A percentile compares a stretch with the other conserved stretches of the same genome.
Evolutionary conservation across 2,888 invertebrate species (phyloP).

Genomic region (Plutella xylostella): DNA sequence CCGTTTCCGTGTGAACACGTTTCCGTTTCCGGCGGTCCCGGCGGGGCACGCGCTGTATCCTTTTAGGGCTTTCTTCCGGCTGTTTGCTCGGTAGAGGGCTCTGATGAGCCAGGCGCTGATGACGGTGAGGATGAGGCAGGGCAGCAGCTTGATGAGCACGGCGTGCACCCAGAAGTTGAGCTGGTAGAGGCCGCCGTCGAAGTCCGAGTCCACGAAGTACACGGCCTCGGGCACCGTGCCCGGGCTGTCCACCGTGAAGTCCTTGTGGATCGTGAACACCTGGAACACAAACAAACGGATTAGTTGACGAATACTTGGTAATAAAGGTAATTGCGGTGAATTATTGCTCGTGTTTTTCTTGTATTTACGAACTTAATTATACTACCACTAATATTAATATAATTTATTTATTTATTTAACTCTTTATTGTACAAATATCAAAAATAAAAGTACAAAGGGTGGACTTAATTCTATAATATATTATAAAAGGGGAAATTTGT

Average conservation of each 20-base stretch:
- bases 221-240: constrained; percentile 41
- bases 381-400: too few species aligned
- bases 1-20: constrained; percentile 48
- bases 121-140: constrained; percentile 81
- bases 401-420: too few species aligned
- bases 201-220: constrained; percentile 65
- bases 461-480: too few species aligned
- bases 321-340: too few species aligned
- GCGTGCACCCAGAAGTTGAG: constrained; percentile 87
- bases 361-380: too few species aligned
- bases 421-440: too few species aligned
- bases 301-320: too few species aligned
- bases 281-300: constrained; percentile 37
- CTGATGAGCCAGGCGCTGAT: constrained; percentile 80
- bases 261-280: constrained; percentile 58
- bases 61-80: constrained; percentile 72
- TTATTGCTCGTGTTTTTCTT: too few species aligned
- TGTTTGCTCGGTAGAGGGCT: constrained; percentile 76
- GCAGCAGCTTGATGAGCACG: constrained; percentile 83
- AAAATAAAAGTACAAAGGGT: too few species aligned
- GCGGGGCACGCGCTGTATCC: constrained; percentile 55
- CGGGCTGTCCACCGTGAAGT: constrained; percentile 23
- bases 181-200: constrained; percentile 71
- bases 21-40: constrained; percentile 44
- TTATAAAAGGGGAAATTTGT: too few species aligned